Conservation (phyloP, 2,113 vertebrate species). For the Elgaria multicarinata region DNA sequence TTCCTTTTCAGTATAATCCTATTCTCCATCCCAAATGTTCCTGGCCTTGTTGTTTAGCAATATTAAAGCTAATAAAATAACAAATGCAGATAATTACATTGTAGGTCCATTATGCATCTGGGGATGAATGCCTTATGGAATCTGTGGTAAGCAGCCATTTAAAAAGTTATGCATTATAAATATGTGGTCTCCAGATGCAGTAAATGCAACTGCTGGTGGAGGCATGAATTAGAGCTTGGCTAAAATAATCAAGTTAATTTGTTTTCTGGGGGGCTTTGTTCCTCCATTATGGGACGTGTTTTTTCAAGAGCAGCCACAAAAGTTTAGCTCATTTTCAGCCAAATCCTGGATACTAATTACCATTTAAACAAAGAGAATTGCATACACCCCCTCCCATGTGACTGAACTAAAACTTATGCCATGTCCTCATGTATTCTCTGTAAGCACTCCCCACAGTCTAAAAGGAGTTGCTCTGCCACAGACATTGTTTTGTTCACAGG, state of each 20-base stretch:
- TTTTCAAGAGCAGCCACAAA: not conserved
- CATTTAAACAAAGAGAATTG: not conserved
- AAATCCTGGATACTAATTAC: not conserved
- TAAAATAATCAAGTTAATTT: not conserved
- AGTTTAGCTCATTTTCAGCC: not conserved
- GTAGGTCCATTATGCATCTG: not conserved
- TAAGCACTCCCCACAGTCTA: not conserved
- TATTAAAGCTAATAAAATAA: conserved; percentile 9
- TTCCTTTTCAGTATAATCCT: conserved; percentile 22
- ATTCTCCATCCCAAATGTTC: not conserved
- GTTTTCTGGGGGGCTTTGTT: not conserved
- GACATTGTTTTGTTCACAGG: not conserved
- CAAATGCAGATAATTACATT: not conserved
- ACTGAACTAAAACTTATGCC: not conserved
- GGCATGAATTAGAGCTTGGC: not conserved
- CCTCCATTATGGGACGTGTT: not conserved
- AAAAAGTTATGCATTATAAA: not conserved
- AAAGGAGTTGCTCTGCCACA: not conserved
- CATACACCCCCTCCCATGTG: not conserved
- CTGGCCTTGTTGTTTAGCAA: not conserved
- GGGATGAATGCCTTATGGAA: not conserved
- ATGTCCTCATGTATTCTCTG: not conserved
- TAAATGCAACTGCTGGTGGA: not conserved
- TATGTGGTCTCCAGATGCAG: not conserved
- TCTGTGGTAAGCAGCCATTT: not conserved